Percentiles rank a stretch among this genome's conserved stretches.
These are phyloP conservation scores for Harmothoe impar DNA, from an alignment of 2,888 invertebrate species.

Conservation along the genomic window DNA sequence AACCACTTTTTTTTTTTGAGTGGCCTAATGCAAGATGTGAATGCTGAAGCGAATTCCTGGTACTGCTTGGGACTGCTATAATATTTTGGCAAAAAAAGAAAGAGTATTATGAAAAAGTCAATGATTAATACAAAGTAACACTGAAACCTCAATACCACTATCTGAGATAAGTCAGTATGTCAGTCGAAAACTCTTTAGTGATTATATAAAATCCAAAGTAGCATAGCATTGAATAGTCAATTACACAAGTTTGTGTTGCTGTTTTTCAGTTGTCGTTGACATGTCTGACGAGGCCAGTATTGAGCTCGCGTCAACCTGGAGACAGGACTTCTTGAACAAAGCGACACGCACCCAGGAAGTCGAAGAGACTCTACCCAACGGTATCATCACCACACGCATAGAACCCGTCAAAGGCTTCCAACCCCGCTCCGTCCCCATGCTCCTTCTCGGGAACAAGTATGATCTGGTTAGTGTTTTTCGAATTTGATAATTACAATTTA, in stretches of 20 bases:
- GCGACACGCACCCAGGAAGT: constrained; percentile 67
- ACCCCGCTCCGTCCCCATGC: constrained; percentile 75
- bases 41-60: background rate
- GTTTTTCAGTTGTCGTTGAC: constrained; percentile 77
- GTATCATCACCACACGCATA: constrained; percentile 68
- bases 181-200: too few species aligned
- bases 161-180: too few species aligned
- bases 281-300: constrained; percentile 75
- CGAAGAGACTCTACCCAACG: constrained; percentile 49
- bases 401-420: constrained; percentile 71
- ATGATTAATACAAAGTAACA: too few species aligned
- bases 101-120: too few species aligned
- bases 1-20: too few species aligned
- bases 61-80: background rate
- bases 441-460: constrained; percentile 79
- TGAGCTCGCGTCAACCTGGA: constrained; percentile 78
- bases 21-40: too few species aligned
- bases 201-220: too few species aligned
- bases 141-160: too few species aligned
- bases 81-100: too few species aligned
- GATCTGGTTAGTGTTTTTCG: constrained; percentile 75
- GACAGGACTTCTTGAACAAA: constrained; percentile 76
- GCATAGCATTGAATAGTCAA: too few species aligned
- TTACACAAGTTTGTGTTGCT: too few species aligned
- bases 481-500: background rate